Percentiles rank a stretch among this genome's conserved stretches.
Evolutionary conservation across 1,140 invertebrate genomes (phyloP).

Genomic region (Eulimnadia texana): DNA sequence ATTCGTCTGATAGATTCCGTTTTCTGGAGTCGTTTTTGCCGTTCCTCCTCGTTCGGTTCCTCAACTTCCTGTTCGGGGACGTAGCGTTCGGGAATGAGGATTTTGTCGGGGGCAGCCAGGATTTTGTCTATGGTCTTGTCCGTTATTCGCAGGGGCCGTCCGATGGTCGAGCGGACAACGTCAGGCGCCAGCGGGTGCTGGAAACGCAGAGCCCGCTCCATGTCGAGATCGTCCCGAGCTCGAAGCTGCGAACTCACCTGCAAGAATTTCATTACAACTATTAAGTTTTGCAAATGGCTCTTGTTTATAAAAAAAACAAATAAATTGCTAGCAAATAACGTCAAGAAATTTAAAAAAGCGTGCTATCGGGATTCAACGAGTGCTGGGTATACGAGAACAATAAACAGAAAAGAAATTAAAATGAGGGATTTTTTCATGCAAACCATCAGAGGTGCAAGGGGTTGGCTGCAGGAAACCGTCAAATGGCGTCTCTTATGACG

Average conservation of each 20-base stretch:
- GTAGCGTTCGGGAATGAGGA: slow-evolving; percentile 78
- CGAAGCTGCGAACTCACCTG: slow-evolving; percentile 37
- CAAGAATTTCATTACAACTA: slow-evolving; percentile 12
- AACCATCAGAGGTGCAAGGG: slow-evolving; percentile 31
- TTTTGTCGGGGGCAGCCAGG: slow-evolving; percentile 72
- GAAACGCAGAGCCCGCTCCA: slow-evolving; percentile 57
- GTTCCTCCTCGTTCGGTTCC: slow-evolving; percentile 63
- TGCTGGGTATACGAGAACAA: too few relatives aligned
- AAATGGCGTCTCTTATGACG: slow-evolving; percentile 69
- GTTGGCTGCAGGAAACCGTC: slow-evolving; percentile 60
- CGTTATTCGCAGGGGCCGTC: slow-evolving; percentile 38
- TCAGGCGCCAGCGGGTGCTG: slow-evolving; percentile 44
- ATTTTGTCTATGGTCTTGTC: slow-evolving; percentile 70
- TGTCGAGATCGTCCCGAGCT: slow-evolving; percentile 68
- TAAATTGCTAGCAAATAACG: too few relatives aligned
- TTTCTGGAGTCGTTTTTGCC: slow-evolving; percentile 62
- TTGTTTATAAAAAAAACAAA: not conserved
- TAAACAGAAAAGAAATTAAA: not conserved
- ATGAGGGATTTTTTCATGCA: not conserved
- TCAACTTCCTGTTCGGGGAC: slow-evolving; percentile 50
- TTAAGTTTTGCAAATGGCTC: slow-evolving; percentile 6
- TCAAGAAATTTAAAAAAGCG: too few relatives aligned
- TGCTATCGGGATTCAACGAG: too few relatives aligned
- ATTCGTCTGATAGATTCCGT: slow-evolving; percentile 82
- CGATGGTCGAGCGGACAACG: slow-evolving; percentile 63